Evolutionary conservation across 2,797 vertebrate species (phyloP).

Genomic region (Schizopygopsis pylzovi): DNA sequence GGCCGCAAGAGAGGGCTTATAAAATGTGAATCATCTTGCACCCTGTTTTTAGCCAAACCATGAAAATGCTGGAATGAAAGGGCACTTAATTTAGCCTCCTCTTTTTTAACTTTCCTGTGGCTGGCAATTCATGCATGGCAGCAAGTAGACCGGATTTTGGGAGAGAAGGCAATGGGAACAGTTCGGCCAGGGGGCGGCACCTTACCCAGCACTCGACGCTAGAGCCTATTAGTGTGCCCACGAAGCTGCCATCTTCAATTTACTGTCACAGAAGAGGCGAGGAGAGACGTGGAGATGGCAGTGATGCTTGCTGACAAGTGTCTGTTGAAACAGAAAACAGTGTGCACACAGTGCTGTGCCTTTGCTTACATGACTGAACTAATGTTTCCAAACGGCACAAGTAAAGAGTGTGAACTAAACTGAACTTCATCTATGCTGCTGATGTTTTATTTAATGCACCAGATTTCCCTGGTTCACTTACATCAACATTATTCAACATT

Average conservation of each 20-base stretch:
- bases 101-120: slow-evolving; percentile 69
- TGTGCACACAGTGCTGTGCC: neutral
- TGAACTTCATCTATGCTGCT: slow-evolving; percentile 2
- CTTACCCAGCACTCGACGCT: slow-evolving; percentile 54
- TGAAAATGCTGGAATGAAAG: slow-evolving; percentile 74
- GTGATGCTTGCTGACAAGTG: slow-evolving; percentile 14
- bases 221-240: slow-evolving; percentile 56
- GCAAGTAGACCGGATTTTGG: slow-evolving; percentile 63
- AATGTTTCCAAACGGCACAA: slow-evolving; percentile 25
- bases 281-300: slow-evolving; percentile 21
- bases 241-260: slow-evolving; percentile 52
- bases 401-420: slow-evolving; percentile 1
- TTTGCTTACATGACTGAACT: slow-evolving; percentile 7
- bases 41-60: slow-evolving; percentile 72
- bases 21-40: slow-evolving; percentile 73
- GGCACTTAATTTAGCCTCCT: slow-evolving; percentile 70
- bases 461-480: slow-evolving; percentile 7
- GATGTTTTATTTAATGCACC: slow-evolving; percentile 11
- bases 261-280: slow-evolving; percentile 47
- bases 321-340: slow-evolving; percentile 8
- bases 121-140: slow-evolving; percentile 67
- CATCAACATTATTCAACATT: neutral
- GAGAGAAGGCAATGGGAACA: slow-evolving; percentile 55
- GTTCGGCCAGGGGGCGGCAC: slow-evolving; percentile 50
- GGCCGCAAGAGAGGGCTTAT: slow-evolving; percentile 67